Percentiles rank a stretch among this genome's conserved stretches.
Conservation (phyloP, 2,797 vertebrate species). For the Pantherophis vulpinus region DNA sequence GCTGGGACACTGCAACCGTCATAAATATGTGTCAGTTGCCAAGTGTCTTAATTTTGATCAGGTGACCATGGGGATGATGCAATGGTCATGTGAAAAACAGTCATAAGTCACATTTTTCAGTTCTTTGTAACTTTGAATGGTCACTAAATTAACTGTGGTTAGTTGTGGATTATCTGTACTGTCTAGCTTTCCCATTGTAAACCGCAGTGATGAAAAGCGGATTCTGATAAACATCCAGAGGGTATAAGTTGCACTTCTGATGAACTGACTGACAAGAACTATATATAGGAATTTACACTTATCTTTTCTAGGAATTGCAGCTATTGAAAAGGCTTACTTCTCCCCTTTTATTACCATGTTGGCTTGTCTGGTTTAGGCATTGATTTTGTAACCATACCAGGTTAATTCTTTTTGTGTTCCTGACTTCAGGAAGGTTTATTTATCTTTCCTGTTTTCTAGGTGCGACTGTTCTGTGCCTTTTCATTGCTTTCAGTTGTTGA, state of each 20-base stretch:
- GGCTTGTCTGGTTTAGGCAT: background rate
- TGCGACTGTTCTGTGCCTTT: background rate
- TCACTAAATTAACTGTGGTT: background rate
- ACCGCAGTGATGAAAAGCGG: background rate
- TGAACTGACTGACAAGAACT: background rate
- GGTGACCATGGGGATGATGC: background rate
- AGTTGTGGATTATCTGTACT: background rate
- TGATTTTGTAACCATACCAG: background rate
- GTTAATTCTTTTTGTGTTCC: background rate
- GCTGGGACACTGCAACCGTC: background rate
- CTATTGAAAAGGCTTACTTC: background rate
- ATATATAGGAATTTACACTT: background rate
- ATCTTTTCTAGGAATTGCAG: background rate
- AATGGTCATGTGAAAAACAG: background rate
- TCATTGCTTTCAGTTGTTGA: background rate
- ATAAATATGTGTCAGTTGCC: background rate
- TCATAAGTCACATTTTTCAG: background rate
- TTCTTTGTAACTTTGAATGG: background rate
- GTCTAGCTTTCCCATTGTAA: too few relatives aligned
- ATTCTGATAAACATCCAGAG: background rate
- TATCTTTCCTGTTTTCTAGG: background rate
- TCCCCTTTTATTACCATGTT: background rate
- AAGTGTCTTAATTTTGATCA: background rate
- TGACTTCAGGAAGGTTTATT: background rate
- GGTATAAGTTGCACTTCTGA: background rate